Evolutionary conservation across 2,113 vertebrate genomes (phyloP).

Genomic region (Cacatua alba): DNA sequence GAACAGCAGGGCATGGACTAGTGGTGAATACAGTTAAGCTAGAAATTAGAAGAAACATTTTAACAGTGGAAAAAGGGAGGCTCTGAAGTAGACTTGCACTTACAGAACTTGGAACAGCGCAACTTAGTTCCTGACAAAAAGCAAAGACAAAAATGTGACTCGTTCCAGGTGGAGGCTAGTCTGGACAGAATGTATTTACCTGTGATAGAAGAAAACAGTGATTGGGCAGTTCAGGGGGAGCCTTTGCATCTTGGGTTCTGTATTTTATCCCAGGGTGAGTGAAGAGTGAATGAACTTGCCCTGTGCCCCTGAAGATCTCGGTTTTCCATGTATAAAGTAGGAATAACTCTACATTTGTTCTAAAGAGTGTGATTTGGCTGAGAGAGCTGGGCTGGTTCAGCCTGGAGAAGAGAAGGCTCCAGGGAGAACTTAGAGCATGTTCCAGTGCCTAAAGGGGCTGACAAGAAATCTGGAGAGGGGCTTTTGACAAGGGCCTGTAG

Average conservation of each 20-base stretch:
- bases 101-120: not conserved
- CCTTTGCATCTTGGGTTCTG: not conserved
- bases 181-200: not conserved
- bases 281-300: not conserved
- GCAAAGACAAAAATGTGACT: not conserved
- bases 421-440: not conserved
- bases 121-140: not conserved
- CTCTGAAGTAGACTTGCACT: not conserved
- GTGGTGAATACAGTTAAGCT: not conserved
- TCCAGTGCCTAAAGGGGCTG: not conserved
- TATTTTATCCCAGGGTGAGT: not conserved
- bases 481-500: not conserved
- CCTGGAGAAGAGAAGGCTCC: not conserved
- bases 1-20: not conserved
- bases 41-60: not conserved
- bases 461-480: not conserved
- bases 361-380: not conserved
- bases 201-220: not conserved
- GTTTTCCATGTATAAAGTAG: not conserved
- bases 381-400: not conserved
- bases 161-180: not conserved
- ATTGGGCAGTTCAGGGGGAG: not conserved
- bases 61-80: not conserved
- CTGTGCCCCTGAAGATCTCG: not conserved
- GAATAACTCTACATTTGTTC: not conserved